Evolutionary conservation across 2,113 vertebrate species (phyloP).

Genomic region (Nerophis lumbriciformis): DNA sequence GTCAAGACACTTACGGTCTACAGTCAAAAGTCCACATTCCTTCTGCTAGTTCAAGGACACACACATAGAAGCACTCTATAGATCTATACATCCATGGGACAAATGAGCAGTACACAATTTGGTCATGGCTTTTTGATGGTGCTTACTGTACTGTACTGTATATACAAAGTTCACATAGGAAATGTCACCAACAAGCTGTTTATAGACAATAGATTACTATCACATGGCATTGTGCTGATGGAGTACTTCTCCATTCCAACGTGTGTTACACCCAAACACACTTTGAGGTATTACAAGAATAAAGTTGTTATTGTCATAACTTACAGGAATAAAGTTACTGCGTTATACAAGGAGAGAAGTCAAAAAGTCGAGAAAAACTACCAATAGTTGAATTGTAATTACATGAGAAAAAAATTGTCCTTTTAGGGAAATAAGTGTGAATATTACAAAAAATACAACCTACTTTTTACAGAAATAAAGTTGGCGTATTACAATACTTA

Average conservation of each 20-base stretch:
- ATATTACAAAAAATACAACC: too few relatives aligned
- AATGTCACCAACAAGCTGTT: conserved; percentile 43
- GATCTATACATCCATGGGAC: conserved; percentile 28
- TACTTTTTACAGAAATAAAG: too few relatives aligned
- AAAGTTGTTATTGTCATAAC: too few relatives aligned
- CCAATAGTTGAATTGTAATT: too few relatives aligned
- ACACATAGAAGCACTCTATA: conserved; percentile 21
- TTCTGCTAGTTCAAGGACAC: conserved; percentile 22
- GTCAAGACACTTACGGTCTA: conserved; percentile 51
- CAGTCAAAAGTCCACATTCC: conserved; percentile 34
- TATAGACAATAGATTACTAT: conserved; percentile 59
- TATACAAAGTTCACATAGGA: conserved; percentile 56
- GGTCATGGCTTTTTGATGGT: conserved; percentile 48
- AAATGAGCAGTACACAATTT: conserved; percentile 42
- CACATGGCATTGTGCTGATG: conserved; percentile 59
- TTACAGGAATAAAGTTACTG: too few relatives aligned
- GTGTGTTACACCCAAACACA: too few relatives aligned
- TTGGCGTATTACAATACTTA: too few relatives aligned
- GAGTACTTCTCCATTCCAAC: background rate
- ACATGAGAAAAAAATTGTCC: too few relatives aligned
- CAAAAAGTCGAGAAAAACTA: too few relatives aligned
- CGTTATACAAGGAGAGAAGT: too few relatives aligned
- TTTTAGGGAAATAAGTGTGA: too few relatives aligned
- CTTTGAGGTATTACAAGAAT: too few relatives aligned
- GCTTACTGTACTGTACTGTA: conserved; percentile 17